Evolutionary conservation across 2,113 vertebrate genomes (phyloP).

Genomic region (Lophius piscatorius): DNA sequence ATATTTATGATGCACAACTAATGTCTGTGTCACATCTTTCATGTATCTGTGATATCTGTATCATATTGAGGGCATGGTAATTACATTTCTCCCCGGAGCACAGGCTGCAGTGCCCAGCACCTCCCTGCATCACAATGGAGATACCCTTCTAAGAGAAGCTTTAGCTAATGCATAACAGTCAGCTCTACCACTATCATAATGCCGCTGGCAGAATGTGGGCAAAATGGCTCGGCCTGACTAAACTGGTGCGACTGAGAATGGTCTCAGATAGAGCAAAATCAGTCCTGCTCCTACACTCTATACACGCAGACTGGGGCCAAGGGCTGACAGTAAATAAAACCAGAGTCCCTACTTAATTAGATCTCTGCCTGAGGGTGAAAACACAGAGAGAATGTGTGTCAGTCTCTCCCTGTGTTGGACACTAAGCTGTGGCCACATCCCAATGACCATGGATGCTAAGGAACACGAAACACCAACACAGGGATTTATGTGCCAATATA

Average conservation of each 20-base stretch:
- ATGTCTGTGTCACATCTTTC: slow-evolving; percentile 31
- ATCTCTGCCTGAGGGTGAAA: slow-evolving; percentile 67
- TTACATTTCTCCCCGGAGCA: slow-evolving; percentile 35
- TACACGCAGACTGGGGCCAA: slow-evolving; percentile 47
- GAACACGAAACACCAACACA: slow-evolving; percentile 10
- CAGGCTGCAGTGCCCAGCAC: slow-evolving; percentile 14
- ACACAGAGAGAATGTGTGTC: slow-evolving; percentile 74
- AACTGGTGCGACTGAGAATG: slow-evolving; percentile 71
- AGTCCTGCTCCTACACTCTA: slow-evolving; percentile 5
- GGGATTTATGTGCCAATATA: slow-evolving; percentile 8
- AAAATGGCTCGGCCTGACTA: slow-evolving; percentile 64
- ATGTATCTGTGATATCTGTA: slow-evolving; percentile 33
- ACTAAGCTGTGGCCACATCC: slow-evolving; percentile 51
- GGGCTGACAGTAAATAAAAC: slow-evolving; percentile 79
- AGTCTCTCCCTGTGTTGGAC: slow-evolving; percentile 64
- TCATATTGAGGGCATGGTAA: slow-evolving; percentile 49
- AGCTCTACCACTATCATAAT: slow-evolving; percentile 34
- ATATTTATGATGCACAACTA: slow-evolving; percentile 13
- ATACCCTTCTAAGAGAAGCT: slow-evolving; percentile 39
- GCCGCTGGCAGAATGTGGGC: slow-evolving; percentile 57
- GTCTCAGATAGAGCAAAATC: slow-evolving; percentile 52
- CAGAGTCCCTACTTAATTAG: slow-evolving; percentile 75
- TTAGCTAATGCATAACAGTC: slow-evolving; percentile 46
- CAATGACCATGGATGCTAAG: slow-evolving; percentile 37
- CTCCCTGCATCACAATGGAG: slow-evolving; percentile 29